A percentile compares a stretch with the other conserved stretches of the same genome.
Evolutionary conservation across 2,888 invertebrate species (phyloP).

Genomic region (Ophion obscuratus): DNA sequence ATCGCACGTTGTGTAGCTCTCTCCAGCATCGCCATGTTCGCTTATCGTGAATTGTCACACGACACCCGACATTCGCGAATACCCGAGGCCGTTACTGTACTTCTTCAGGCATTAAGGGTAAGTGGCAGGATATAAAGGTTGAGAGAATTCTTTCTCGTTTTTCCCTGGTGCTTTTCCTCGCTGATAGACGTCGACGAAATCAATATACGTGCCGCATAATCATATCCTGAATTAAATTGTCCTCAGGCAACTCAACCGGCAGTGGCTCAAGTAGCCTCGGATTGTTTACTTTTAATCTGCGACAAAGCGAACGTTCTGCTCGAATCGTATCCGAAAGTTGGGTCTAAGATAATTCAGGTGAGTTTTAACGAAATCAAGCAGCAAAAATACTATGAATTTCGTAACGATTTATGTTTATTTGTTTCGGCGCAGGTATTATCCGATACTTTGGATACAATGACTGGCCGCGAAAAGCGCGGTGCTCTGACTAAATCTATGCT

Average conservation of each 20-base stretch:
- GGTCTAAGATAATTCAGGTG: slow-evolving; percentile 87
- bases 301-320: slow-evolving; percentile 92
- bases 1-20: slow-evolving; percentile 95
- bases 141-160: neutral
- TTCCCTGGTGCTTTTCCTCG: slow-evolving; percentile 46
- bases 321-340: slow-evolving; percentile 90
- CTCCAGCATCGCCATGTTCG: slow-evolving; percentile 92
- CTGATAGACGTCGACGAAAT: slow-evolving; percentile 33
- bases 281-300: slow-evolving; percentile 91
- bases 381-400: neutral
- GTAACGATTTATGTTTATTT: neutral
- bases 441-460: slow-evolving; percentile 85
- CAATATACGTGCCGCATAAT: neutral
- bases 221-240: slow-evolving; percentile 32
- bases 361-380: slow-evolving; percentile 28
- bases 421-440: slow-evolving; percentile 82
- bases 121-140: slow-evolving; percentile 67
- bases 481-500: slow-evolving; percentile 92
- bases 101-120: slow-evolving; percentile 89
- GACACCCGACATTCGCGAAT: slow-evolving; percentile 87
- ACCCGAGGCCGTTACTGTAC: slow-evolving; percentile 88
- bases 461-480: slow-evolving; percentile 82
- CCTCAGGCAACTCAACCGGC: slow-evolving; percentile 83
- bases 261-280: slow-evolving; percentile 94
- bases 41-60: slow-evolving; percentile 88